phyloP scores from a whole-genome alignment of 2,888 invertebrate species.

The Drosophila cognata region DNA sequence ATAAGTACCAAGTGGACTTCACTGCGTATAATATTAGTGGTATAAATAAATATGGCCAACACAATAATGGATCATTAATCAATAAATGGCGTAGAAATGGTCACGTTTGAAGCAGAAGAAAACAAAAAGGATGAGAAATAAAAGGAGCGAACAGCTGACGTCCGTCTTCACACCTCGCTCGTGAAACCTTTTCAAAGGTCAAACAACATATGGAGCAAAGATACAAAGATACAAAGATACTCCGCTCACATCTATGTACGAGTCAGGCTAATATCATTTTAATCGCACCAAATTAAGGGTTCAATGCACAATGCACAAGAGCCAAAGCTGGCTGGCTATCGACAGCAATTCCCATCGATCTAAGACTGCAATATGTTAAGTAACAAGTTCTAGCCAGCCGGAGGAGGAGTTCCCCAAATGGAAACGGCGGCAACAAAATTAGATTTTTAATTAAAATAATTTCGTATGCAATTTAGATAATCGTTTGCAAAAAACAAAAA shows the following conservation, averaged over 20 bases:
- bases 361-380: conserved; percentile 53
- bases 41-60: conserved; percentile 19
- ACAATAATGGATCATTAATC: conserved; percentile 82
- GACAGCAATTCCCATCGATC: conserved; percentile 50
- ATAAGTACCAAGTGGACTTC: conserved; percentile 24
- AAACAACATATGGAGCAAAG: conserved; percentile 67
- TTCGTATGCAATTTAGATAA: conserved; percentile 86
- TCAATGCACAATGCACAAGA: conserved; percentile 68
- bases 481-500: conserved; percentile 77
- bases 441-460: conserved; percentile 86
- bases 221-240: neutral
- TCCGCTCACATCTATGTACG: conserved; percentile 2
- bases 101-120: conserved; percentile 25
- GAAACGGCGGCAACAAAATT: conserved; percentile 78
- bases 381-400: conserved; percentile 34
- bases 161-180: conserved; percentile 78
- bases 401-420: conserved; percentile 21
- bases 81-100: conserved; percentile 69
- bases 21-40: neutral
- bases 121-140: neutral
- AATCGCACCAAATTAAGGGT: conserved; percentile 80
- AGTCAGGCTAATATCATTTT: conserved; percentile 80
- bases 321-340: conserved; percentile 2
- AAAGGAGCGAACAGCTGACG: conserved; percentile 60
- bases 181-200: conserved; percentile 28